Evolutionary conservation across 1,140 invertebrate species (phyloP), one percentile per base, ranked within the genome.

Genomic region (Eumeta japonica): DNA sequence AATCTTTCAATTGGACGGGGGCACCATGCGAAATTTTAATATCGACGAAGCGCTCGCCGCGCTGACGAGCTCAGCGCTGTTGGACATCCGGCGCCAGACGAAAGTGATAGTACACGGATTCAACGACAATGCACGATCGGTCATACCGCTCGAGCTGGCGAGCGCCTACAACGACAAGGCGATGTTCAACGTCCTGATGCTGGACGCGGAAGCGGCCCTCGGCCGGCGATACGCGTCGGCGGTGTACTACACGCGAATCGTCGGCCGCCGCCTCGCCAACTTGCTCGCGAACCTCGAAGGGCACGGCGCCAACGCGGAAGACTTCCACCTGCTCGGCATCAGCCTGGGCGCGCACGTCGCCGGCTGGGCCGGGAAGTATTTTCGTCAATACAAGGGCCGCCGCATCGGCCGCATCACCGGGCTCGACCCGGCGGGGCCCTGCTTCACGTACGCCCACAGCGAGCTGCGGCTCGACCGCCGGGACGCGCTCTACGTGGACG

Each of bases 401-500:
- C 55, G 42, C 12, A 37, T 77, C 11, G 63, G 65, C 0, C 58
- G 70, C 2, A 76, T 81, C 43, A 75, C 67, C 15, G 77, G 77
- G n/a, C 40, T 82, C 11, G 81, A 82, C 53, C 78, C 81, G 0
- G 81, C 81, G 2, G 76, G 73, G 3, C 79, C 78, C 2, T 68
- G 78, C 19, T 81, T 79, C 47, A 63, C 66, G 2, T 52, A 62
- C 24, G 58, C 61, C 18, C 63, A 75, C 33, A 58, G 52, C 11
- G 65, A 68, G 11, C 66, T 75, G 27, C 66, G 83, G 35, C 57
- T 87, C 9, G 83, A 86, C 50, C 75, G 75, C 48, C 62, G 55
- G 20, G 84, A 86, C 47, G 84, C 79, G 0, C 35, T 54, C 2
- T 83, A 81, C 45, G 83, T 86, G 0, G 80, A 85, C 43, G 73